Conservation (phyloP, 2,888 invertebrate genomes). For the Lymantria monacha region DNA sequence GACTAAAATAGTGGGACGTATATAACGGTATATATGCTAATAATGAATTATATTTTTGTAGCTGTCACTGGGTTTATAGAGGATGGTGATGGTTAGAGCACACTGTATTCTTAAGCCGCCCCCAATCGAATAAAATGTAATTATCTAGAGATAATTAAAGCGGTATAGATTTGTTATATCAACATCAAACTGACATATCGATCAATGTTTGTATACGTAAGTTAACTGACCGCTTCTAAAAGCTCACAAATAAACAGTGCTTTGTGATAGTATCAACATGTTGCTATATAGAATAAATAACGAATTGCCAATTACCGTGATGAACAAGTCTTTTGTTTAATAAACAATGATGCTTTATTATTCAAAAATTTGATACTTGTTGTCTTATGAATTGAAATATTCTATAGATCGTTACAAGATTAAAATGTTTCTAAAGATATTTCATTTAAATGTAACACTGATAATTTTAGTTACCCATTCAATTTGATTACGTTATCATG, state of each 20-base stretch:
- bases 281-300: constrained; percentile 15
- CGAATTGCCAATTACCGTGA: constrained; percentile 29
- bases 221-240: no score
- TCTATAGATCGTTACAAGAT: not conserved
- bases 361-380: constrained; percentile 6
- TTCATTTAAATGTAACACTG: not conserved
- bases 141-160: no score
- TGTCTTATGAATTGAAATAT: not conserved
- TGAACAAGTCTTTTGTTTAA: constrained; percentile 21
- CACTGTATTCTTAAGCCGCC: no score
- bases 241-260: constrained; percentile 18
- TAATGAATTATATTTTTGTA: no score
- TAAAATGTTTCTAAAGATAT: not conserved
- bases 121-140: no score
- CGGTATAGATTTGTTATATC: no score
- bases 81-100: no score
- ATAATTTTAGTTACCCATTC: not conserved
- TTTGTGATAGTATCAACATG: constrained; percentile 34
- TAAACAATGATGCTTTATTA: constrained; percentile 17
- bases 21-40: no score
- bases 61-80: no score
- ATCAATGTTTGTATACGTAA: no score
- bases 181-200: no score
- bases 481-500: not conserved
- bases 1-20: no score